Conservation (phyloP, 2,888 invertebrate species). For the Chloromyia formosa region DNA sequence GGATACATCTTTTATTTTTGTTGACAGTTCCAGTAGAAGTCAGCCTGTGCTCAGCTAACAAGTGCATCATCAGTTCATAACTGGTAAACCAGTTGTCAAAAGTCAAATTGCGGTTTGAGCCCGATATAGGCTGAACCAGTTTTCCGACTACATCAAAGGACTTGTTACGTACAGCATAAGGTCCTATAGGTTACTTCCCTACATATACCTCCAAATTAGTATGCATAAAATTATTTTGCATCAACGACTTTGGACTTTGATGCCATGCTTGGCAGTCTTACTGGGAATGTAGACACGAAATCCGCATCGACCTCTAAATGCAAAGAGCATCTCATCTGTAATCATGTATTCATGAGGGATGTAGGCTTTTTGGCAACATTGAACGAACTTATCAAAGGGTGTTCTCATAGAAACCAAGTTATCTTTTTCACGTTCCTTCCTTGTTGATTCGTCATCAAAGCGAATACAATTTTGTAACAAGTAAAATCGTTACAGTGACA, state of each 20-base stretch:
- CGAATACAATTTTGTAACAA: conserved; percentile 16
- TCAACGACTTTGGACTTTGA: conserved; percentile 17
- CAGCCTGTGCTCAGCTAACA: neutral
- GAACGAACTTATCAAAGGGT: neutral
- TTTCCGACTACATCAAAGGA: conserved; percentile 4
- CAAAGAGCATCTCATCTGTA: conserved; percentile 19
- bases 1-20: conserved; percentile 2
- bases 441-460: conserved; percentile 9
- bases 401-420: neutral
- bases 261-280: conserved; percentile 28
- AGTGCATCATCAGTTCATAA: neutral
- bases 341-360: neutral
- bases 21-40: neutral
- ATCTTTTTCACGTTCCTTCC: conserved; percentile 14
- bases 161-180: conserved; percentile 5
- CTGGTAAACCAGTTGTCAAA: conserved; percentile 34
- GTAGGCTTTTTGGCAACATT: neutral
- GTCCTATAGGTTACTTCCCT: conserved; percentile 9
- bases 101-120: conserved; percentile 3
- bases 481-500: conserved; percentile 6
- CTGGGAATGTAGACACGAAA: conserved; percentile 32
- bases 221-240: neutral
- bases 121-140: neutral
- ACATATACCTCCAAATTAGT: conserved; percentile 16
- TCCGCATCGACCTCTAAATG: conserved; percentile 16